Evolutionary conservation across 2,888 invertebrate species (phyloP), one percentile per base, ranked within the genome.

Genomic region (Andricus curvator): DNA sequence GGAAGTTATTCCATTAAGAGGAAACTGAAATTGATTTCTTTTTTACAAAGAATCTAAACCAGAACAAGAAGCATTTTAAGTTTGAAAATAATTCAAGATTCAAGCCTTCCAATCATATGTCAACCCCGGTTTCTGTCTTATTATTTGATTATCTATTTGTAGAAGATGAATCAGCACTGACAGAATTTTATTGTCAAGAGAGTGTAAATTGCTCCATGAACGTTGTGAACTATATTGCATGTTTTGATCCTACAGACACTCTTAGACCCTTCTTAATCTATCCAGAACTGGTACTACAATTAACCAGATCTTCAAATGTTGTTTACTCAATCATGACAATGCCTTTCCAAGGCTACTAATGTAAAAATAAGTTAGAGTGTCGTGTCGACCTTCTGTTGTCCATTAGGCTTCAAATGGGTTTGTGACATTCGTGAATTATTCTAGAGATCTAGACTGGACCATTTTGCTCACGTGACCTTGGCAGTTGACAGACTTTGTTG

Each of bases 281-380:
- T 22, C 60, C 22, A 22, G 22, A 60, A 60, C 22, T 60, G 22
- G 11, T 22, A 60, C 22, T 13, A 22, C 60, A 60, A 60, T 60
- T 60, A 22, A 60, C 22, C 11, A 22, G 64, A 29, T 29, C 17
- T 17, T 64, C 22, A 48, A 48, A 64, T 64, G 64, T 41, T 41
- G n/a, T 41, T 41, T 67, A 37, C 33, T 22, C 13, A 67, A 44
- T 22, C n/a, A 15, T 67, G 67, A 22, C 13, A 41, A 37, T 41
- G n/a, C 5, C 5, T 41, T 41, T 41, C 66, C 67, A 67, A 67
- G 67, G 67, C 13, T 67, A 22, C 11, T 41, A 15, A 41, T 67
- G 67, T 22, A 37, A 67, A 41, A 67, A 67, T 67, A 67, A 67
- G 41, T 67, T 41, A 22, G 6, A 22, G 22, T 67, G 20, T 66